These are phyloP conservation scores for Trachelus troglodyta DNA, from an alignment of 2,888 invertebrate species.

Conservation along the genomic window DNA sequence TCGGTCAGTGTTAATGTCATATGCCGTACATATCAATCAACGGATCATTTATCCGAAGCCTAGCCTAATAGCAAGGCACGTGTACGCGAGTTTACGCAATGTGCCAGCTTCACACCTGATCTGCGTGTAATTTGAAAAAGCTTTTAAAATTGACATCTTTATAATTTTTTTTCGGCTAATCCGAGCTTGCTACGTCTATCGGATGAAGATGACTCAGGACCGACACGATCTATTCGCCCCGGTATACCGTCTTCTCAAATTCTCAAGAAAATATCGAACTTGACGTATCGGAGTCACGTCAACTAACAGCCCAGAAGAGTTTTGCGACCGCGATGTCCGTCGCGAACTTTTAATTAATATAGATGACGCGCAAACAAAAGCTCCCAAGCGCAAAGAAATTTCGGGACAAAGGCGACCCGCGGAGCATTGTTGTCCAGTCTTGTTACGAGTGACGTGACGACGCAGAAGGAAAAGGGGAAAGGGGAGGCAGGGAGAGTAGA, in stretches of 20 bases:
- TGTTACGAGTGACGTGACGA: slow-evolving; percentile 53
- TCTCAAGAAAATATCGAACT: background rate
- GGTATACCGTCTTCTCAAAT: background rate
- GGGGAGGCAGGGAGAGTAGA: slow-evolving; percentile 4
- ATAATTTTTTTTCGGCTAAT: too few species aligned
- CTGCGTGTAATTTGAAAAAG: background rate
- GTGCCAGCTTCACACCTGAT: background rate
- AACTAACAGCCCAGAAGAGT: background rate
- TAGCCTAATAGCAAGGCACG: background rate
- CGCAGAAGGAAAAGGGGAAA: slow-evolving; percentile 21
- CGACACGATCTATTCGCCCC: background rate
- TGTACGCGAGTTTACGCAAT: background rate
- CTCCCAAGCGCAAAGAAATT: slow-evolving; percentile 46
- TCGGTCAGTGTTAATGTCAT: background rate
- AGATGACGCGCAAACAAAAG: slow-evolving; percentile 47
- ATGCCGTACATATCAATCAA: background rate
- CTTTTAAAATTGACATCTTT: background rate
- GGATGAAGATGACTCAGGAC: background rate
- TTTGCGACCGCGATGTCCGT: background rate
- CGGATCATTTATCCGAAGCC: background rate
- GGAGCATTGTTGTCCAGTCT: slow-evolving; percentile 57
- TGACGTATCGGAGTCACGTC: background rate
- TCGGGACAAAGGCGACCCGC: slow-evolving; percentile 47
- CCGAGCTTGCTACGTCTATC: too few species aligned
- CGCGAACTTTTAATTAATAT: slow-evolving; percentile 59